These are phyloP conservation scores for Keiferia lycopersicella DNA, from an alignment of 2,888 invertebrate genomes.

Conservation along the genomic window DNA sequence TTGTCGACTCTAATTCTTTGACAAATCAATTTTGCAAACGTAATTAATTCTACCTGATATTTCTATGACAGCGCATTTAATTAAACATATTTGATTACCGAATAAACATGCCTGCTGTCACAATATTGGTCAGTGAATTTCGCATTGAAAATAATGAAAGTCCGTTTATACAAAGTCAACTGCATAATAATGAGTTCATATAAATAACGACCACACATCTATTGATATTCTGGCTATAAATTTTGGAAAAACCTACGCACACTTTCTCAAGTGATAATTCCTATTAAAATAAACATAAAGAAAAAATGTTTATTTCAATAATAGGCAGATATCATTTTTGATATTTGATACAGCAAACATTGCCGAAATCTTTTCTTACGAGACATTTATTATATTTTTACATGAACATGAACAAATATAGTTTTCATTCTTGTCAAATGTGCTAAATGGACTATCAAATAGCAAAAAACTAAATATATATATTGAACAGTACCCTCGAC, in stretches of 20 bases:
- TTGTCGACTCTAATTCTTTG: no score
- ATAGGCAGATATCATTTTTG: not conserved
- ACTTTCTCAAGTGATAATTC: conserved; percentile 1
- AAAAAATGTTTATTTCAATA: conserved; percentile 6
- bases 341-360: not conserved
- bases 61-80: no score
- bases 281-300: conserved; percentile 6
- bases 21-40: no score
- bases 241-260: conserved; percentile 4
- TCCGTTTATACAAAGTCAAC: no score
- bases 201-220: conserved; percentile 5
- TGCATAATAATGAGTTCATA: not conserved
- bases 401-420: not conserved
- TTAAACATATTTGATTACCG: no score
- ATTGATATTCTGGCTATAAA: not conserved
- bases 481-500: no score
- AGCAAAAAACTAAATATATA: not conserved
- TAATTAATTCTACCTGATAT: no score
- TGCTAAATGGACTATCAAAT: not conserved
- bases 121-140: no score
- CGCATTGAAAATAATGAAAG: no score
- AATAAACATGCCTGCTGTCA: no score
- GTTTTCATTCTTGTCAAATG: no score
- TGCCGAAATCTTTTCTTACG: not conserved
- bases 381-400: not conserved